Base-by-base conservation (phyloP, 2,113 vertebrate species). In the Camelus bactrianus region DNA sequence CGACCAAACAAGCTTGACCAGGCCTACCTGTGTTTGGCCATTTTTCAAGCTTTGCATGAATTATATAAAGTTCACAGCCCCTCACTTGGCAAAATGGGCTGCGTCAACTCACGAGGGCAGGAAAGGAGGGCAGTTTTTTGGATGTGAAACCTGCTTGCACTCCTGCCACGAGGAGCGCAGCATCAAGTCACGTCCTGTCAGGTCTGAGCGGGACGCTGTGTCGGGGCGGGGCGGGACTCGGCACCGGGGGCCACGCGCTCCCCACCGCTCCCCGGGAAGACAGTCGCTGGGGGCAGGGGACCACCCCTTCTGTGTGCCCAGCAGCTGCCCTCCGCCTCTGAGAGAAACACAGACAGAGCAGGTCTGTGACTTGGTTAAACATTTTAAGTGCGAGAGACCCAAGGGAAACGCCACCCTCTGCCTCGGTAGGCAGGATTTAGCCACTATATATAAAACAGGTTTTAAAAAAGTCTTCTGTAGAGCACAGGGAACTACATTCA, bases 401-500 rank as follows among this genome's bases (percentile, higher is more conserved):
- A 76, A 54, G 90, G 87, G 95, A 92, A 96, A 54, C 28, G 82
- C 42, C 22, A 17, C 30, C 88, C 93, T 81, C 76, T 97, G 93
- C 93, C 96, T 89, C 96, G 95, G 73, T 30, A 81, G 69, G 89
- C 97, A 96, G 97, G 96, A 42, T 42, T 42, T 5, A 42, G 38
- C 38, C 38, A 42, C 38, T 42, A 42, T 42, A 42, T 42, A 42
- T 42, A 42, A 42, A 42, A 42, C 38, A 42, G 38, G 38, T 42
- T 5, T 42, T 42, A 42, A 42, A 42, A 42, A 4, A 42, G 38
- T 42, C 38, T 42, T 42, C 38, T 42, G 38, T 42, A 42, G 38
- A 42, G 38, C 38, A 42, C 38, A 42, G 38, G 38, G 38, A 42
- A 42, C 38, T 42, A 42, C 4, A 42, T 42, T 42, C 38, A 42